Evolutionary conservation across 2,113 vertebrate genomes (phyloP), one percentile per base, ranked within the genome.

Genomic region (Boulengeromyrus knoepffleri): DNA sequence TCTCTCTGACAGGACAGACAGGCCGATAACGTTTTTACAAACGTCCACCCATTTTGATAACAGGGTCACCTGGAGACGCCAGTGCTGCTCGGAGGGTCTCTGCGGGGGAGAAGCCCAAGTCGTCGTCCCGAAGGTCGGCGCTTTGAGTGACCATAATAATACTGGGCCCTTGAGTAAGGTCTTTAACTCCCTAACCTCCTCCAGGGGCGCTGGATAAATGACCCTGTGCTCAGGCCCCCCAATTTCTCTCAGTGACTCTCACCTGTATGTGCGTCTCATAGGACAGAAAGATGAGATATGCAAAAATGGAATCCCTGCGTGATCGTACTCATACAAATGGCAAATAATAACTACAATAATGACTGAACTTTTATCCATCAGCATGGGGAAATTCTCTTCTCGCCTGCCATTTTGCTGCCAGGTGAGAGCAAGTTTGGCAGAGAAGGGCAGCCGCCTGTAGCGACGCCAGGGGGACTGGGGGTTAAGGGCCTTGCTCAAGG

Each of bases 1-100:
- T 93, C 90, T 95, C 94, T 94, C 98, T 99, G 92, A 21, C 15
- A 7, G 21, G 70, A 50, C 46, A 50, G 17, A 58, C 17, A 10
- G 17, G 53, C 50, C 31, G 19, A 24, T n/a, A 10, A 36, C 15
- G 12, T 17, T 39, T 39, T 66, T 66, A 88, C 17, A 17, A 19
- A 88, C 36, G n/a, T 7, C 52, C 49, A 47, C 45, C 45, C 21
- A 13, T 85, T 45, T 47, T 47, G 31, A 47, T n/a, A 84, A 9
- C 8, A 84, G 21, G 80, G 39, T 24, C 17, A 39, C 31, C 15
- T 24, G 39, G 80, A 47, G 45, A 39, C 39, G 1, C 27, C 31
- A 3, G 15, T 77, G 27, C 70, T 19, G 17, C 42, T 3, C 0
- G 7, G 8, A 45, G 83, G 39, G 24, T 9, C 24, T 62, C 56